Evolutionary conservation across 2,797 vertebrate species (phyloP).

Genomic region (Esox masquinongy): DNA sequence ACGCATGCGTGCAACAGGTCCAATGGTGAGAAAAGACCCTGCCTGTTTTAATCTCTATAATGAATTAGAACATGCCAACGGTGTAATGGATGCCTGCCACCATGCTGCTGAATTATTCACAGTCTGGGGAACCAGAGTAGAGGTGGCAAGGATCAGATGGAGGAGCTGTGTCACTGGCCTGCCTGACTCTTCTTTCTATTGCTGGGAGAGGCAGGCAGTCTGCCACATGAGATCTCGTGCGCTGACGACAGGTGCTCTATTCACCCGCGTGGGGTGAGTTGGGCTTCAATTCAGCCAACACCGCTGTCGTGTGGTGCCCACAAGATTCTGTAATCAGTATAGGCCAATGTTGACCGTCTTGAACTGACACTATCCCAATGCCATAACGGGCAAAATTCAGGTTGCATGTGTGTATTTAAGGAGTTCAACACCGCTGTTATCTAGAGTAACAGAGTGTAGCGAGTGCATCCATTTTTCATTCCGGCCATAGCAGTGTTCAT

Average conservation of each 20-base stretch:
- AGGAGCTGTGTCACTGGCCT: slow-evolving; percentile 68
- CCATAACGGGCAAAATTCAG: not conserved
- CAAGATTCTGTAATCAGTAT: not conserved
- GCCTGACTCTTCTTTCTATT: slow-evolving; percentile 67
- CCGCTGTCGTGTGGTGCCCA: not conserved
- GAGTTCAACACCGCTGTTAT: not conserved
- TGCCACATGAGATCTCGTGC: slow-evolving; percentile 47
- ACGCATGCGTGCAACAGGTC: slow-evolving; percentile 76
- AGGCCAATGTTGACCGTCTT: not conserved
- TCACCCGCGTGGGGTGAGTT: slow-evolving; percentile 8
- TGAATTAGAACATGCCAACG: slow-evolving; percentile 88
- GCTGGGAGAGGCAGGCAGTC: slow-evolving; percentile 33
- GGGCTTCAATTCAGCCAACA: not conserved
- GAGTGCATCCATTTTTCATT: no score
- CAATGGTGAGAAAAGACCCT: slow-evolving; percentile 44
- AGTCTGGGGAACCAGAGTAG: slow-evolving; percentile 89
- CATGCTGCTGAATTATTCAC: slow-evolving; percentile 92
- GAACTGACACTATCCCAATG: not conserved
- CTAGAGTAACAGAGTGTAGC: no score
- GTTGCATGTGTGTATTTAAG: not conserved
- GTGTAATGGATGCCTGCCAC: slow-evolving; percentile 94
- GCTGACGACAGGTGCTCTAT: slow-evolving; percentile 24
- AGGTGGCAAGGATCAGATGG: slow-evolving; percentile 83
- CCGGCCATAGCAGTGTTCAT: no score
- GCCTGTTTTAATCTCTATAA: slow-evolving; percentile 91